Evolutionary conservation across 2,888 invertebrate species (phyloP).

Genomic region (Meliscaeva auricollis): DNA sequence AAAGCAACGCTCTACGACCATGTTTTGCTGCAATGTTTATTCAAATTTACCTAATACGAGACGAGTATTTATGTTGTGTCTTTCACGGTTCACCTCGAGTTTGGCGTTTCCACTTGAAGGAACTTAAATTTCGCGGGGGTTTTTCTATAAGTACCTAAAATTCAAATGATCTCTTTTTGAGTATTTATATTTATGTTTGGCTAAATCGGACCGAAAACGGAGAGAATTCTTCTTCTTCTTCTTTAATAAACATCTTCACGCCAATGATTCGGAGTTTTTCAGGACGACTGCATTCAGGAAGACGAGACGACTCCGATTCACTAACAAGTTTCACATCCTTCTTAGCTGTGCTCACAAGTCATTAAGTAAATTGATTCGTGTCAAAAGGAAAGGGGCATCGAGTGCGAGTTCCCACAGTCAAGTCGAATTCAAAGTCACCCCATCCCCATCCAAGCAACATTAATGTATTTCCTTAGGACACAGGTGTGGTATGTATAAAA

Average conservation of each 20-base stretch:
- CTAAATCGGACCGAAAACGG: constrained; percentile 11
- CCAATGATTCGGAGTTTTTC: constrained; percentile 76
- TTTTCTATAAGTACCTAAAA: constrained; percentile 6
- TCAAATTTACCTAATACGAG: constrained; percentile 59
- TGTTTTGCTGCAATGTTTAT: constrained; percentile 59
- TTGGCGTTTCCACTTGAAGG: constrained; percentile 70
- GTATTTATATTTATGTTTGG: constrained; percentile 15
- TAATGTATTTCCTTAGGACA: constrained; percentile 51
- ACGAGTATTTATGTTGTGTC: constrained; percentile 38
- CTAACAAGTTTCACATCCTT: constrained; percentile 71
- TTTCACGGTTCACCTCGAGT: constrained; percentile 66
- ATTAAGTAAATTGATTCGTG: constrained; percentile 74
- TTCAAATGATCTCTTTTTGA: constrained; percentile 48
- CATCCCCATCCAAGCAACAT: constrained; percentile 15
- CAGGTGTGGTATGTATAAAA: constrained; percentile 54
- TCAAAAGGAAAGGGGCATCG: constrained; percentile 63
- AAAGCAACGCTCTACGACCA: constrained; percentile 59
- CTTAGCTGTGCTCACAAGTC: constrained; percentile 61
- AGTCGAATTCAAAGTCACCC: constrained; percentile 10
- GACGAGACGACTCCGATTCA: constrained; percentile 42
- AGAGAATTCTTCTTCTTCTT: neutral
- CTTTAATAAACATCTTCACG: constrained; percentile 66
- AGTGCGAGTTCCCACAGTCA: constrained; percentile 68
- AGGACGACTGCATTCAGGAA: constrained; percentile 69
- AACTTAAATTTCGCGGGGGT: constrained; percentile 55